Percentiles rank a stretch among this genome's conserved stretches.
phyloP scores from a whole-genome alignment of 2,888 invertebrate species.

The Agrochola macilenta region DNA sequence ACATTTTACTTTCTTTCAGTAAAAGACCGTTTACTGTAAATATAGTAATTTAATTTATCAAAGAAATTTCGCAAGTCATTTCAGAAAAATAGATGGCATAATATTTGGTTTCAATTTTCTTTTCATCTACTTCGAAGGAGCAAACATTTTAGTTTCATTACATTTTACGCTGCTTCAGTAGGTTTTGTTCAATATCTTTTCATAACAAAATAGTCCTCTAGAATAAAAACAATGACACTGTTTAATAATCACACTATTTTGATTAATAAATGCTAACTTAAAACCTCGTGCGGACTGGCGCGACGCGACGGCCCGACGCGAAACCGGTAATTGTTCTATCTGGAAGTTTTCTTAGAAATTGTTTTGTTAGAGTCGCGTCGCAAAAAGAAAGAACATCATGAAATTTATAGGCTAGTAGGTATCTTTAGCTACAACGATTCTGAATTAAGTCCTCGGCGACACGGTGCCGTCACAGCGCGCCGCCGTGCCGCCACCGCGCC shows the following conservation, averaged over 20 bases:
- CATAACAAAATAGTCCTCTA: background rate
- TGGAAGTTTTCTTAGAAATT: too few relatives aligned
- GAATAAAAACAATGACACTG: background rate
- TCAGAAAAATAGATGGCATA: constrained; percentile 8
- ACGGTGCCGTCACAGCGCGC: too few relatives aligned
- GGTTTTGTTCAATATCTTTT: background rate
- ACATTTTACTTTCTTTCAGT: background rate
- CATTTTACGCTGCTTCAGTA: background rate
- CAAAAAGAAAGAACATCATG: too few relatives aligned
- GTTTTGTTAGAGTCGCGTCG: too few relatives aligned
- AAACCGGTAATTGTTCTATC: too few relatives aligned
- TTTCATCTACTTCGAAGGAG: background rate
- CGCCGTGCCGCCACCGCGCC: too few relatives aligned
- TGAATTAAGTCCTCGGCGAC: too few relatives aligned
- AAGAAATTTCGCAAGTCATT: constrained; percentile 31
- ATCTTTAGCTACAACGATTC: too few relatives aligned
- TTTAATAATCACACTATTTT: background rate
- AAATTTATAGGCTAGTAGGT: too few relatives aligned
- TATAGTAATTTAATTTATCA: constrained; percentile 1
- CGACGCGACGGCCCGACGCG: too few relatives aligned
- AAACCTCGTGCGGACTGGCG: too few relatives aligned
- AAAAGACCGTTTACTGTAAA: background rate
- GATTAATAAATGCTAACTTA: background rate
- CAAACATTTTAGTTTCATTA: constrained; percentile 15
- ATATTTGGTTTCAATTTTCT: constrained; percentile 38